phyloP scores from a whole-genome alignment of 35 echinoderm and acorn worm species.

The Diadema setosum region DNA sequence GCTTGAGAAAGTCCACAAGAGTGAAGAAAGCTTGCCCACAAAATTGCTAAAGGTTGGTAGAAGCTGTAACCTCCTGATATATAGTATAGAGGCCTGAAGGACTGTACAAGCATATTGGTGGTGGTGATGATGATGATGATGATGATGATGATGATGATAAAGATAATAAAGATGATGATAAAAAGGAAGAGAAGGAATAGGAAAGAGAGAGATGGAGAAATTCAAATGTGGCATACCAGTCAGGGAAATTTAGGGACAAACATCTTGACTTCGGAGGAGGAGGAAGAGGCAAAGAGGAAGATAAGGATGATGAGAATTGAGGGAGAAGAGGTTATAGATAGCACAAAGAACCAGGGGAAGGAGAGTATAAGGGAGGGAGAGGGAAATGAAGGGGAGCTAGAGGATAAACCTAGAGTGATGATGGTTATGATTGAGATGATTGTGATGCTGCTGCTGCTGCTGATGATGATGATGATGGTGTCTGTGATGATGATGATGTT shows the following conservation, averaged over 20 bases:
- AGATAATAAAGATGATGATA: background rate
- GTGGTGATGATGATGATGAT: background rate
- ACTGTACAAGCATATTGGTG: too few species aligned
- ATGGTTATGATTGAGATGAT: background rate
- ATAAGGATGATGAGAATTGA: constrained; percentile 19
- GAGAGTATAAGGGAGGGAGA: background rate
- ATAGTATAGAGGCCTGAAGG: too few species aligned
- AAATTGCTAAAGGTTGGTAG: too few species aligned
- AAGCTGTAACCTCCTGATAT: too few species aligned
- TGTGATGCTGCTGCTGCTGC: too few species aligned
- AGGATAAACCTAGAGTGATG: background rate
- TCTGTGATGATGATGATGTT: background rate
- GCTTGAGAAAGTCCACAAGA: too few species aligned
- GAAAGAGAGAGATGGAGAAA: too few species aligned
- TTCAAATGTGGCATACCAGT: constrained; percentile 72
- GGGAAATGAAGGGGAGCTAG: background rate
- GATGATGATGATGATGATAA: background rate
- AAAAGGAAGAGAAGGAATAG: too few species aligned
- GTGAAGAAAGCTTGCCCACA: too few species aligned
- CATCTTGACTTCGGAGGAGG: constrained; percentile 55
- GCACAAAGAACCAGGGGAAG: background rate
- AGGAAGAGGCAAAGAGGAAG: constrained; percentile 74
- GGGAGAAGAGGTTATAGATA: background rate
- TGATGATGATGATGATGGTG: too few species aligned
- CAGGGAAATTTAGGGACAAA: constrained; percentile 48